A percentile compares a stretch with the other conserved stretches of the same genome.
Evolutionary conservation across 2,888 invertebrate species (phyloP).

Genomic region (Cantharis flavilabris): DNA sequence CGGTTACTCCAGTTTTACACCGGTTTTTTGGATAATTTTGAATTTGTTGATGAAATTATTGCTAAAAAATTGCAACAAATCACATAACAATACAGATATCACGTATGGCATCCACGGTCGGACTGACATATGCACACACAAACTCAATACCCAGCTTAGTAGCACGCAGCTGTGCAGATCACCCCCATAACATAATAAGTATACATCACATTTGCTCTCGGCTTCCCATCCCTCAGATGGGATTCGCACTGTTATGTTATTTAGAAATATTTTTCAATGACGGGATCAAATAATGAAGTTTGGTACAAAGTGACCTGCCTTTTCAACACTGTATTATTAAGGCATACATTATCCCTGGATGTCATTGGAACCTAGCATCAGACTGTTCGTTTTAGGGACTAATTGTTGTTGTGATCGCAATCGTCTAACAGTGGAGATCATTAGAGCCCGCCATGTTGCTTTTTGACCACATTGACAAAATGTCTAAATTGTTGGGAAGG

Average conservation of each 20-base stretch:
- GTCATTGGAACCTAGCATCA: conserved; percentile 46
- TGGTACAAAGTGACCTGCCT: conserved; percentile 58
- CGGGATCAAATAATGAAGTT: conserved; percentile 56
- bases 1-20: not conserved
- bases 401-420: conserved; percentile 30
- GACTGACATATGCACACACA: conserved; percentile 56
- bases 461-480: conserved; percentile 49
- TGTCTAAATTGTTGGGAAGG: conserved; percentile 42
- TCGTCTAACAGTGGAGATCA: conserved; percentile 43
- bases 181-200: conserved; percentile 45
- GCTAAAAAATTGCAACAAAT: conserved; percentile 48
- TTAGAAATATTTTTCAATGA: conserved; percentile 45
- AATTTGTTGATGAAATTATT: not conserved
- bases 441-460: conserved; percentile 49
- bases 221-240: not conserved
- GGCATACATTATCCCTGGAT: conserved; percentile 55
- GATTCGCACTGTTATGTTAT: conserved; percentile 38
- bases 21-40: not conserved
- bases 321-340: conserved; percentile 58
- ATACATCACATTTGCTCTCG: conserved; percentile 27
- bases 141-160: conserved; percentile 51
- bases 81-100: conserved; percentile 45
- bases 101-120: conserved; percentile 48
- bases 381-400: conserved; percentile 27
- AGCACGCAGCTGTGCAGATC: conserved; percentile 52